Evolutionary conservation across 2,888 invertebrate species (phyloP).

Genomic region (Herminia tarsipennalis): DNA sequence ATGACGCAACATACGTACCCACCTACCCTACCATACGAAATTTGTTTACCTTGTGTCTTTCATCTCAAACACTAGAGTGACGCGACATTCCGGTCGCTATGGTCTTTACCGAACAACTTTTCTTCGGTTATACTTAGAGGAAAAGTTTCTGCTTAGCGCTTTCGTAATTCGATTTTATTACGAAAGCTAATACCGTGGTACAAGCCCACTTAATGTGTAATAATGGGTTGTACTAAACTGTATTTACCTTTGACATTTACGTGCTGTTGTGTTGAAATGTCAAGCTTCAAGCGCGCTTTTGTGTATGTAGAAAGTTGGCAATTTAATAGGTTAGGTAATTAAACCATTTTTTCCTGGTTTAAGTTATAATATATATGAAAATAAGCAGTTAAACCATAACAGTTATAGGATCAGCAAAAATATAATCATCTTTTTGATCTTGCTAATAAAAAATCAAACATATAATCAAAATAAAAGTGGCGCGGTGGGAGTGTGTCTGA

Average conservation of each 20-base stretch:
- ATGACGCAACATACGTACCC: conserved; percentile 44
- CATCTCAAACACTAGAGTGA: conserved; percentile 39
- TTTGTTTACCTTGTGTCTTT: conserved; percentile 55
- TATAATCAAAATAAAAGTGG: too few relatives aligned
- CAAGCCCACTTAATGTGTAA: conserved; percentile 18
- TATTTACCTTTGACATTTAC: conserved; percentile 17
- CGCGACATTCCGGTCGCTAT: conserved; percentile 30
- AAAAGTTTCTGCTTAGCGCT: conserved; percentile 27
- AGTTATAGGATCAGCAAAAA: too few relatives aligned
- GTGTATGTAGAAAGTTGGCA: background rate
- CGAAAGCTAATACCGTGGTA: conserved; percentile 20
- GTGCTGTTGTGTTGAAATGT: conserved; percentile 11
- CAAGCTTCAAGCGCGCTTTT: conserved; percentile 12
- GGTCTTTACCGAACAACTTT: conserved; percentile 12
- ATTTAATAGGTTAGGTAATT: too few relatives aligned
- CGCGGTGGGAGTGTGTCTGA: too few relatives aligned
- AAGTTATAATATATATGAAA: too few relatives aligned
- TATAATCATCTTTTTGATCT: too few relatives aligned
- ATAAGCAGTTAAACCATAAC: too few relatives aligned
- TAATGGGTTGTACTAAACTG: conserved; percentile 15
- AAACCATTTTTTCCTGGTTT: too few relatives aligned
- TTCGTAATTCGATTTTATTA: conserved; percentile 32
- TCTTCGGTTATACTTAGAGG: conserved; percentile 22
- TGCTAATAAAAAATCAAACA: too few relatives aligned
- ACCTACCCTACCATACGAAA: conserved; percentile 46